A percentile compares a stretch with the other conserved stretches of the same genome.
phyloP scores from a whole-genome alignment of 1,140 invertebrate genomes.

The Aphaenogaster floridana region DNA sequence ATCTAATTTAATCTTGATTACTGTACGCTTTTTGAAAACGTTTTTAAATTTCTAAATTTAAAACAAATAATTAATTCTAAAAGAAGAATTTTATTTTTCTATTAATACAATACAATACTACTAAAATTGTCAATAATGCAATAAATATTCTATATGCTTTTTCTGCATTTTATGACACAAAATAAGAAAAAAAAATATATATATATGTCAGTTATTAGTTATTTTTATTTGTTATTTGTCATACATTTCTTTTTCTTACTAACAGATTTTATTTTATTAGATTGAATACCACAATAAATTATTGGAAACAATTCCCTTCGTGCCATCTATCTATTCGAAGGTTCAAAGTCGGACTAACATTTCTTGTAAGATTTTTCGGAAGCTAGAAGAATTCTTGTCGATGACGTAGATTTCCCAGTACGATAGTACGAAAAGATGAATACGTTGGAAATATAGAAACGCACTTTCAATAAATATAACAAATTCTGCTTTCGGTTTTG shows the following conservation, averaged over 20 bases:
- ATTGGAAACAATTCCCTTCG: conserved; percentile 21
- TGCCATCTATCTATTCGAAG: conserved; percentile 11
- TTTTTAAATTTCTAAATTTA: neutral
- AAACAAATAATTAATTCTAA: neutral
- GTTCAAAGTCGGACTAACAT: conserved; percentile 10
- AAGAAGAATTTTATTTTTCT: neutral
- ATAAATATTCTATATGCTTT: neutral
- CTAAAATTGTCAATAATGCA: neutral
- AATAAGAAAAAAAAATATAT: neutral
- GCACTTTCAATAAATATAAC: neutral
- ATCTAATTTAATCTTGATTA: neutral
- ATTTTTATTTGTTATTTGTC: neutral
- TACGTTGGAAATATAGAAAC: conserved; percentile 4
- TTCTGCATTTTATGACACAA: neutral
- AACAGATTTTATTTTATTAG: neutral
- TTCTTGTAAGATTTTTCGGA: conserved; percentile 18
- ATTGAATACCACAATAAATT: neutral
- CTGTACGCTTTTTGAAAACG: neutral
- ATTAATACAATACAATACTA: neutral
- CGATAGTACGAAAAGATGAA: neutral
- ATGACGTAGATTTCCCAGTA: neutral
- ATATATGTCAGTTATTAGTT: neutral
- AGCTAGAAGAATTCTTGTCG: neutral
- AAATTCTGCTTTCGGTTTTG: neutral
- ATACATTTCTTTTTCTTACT: neutral